Base-by-base conservation (phyloP, 1,140 invertebrate species). In the Aricia agestis region DNA sequence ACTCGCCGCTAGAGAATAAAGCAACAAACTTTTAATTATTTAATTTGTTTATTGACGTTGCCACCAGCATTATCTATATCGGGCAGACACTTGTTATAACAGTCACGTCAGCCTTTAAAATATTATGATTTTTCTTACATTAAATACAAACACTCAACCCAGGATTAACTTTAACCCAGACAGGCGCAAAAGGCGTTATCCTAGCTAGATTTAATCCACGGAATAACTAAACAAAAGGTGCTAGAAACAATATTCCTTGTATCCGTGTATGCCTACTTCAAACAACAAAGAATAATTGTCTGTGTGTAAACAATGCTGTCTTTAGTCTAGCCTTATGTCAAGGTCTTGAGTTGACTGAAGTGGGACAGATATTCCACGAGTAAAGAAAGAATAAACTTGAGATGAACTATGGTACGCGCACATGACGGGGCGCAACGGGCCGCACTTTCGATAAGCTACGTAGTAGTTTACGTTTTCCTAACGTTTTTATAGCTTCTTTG, bases 201-300 rank as follows among this genome's bases (percentile, higher is more conserved):
- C 11, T 52, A 3, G 45, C 11, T 52, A 13, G 45, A 52, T 52
- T 52, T 52, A 52, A 13, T 52, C 45, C 13, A 11, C 10, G 45
- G 45, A 52, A 52, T 52, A 13, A 52, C 45, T 52, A 63, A 19
- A 63, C 59, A 63, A 63, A 19, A 25, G 59, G 59, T 19, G 59
- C 59, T 63, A 25, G 59, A 63, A 63, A 19, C 1, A 19, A 63
- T 31, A 63, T 63, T 25, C 58, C 17, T 17, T 6, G 59, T 25
- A 31, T 63, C 59, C 59, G 19, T 63, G 18, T 63, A 25, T 19
- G 59, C n/a, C 58, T 11, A 63, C 59, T 63, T 63, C 59, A 63
- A 63, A 63, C 59, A 63, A 63, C 59, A 63, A 63, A 63, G 19
- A 63, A 63, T 52, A 52, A 52, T 63, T 63, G 59, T 63, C 59